Base-by-base conservation (phyloP, 2,113 vertebrate genomes). In the Ivindomyrus marchei region DNA sequence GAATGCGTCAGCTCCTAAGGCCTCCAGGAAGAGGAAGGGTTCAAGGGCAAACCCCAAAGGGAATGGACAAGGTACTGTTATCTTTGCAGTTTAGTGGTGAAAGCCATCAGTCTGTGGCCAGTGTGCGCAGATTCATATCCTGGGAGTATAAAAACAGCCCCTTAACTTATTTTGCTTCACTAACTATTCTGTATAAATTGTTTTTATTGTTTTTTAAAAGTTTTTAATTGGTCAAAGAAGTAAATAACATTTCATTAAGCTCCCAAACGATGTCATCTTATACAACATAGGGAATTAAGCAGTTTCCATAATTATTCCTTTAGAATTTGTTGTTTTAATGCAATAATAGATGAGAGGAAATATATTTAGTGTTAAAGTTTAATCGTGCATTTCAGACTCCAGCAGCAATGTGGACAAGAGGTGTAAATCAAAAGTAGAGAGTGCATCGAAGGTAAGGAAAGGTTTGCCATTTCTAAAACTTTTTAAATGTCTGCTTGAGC, bases 11-110 rank as follows among this genome's bases (percentile, higher is more conserved):
- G 93, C 93, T 90, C 87, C 93, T 74, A 95, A 94, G 36, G 90
- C 94, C 80, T 92, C 94, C 24, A 93, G 94, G 58, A 96, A 95
- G 90, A 95, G 94, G 89, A 96, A 93, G 52, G 92, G 93, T 10
- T 89, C 89, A n/a, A 95, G 93, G 90, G 93, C 94, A 9, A 95
- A 94, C 58, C 88, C 91, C 39, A 95, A 92, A 94, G 94, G 94
- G 88, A 62, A 86, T 11, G 85, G 62, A 53, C 27, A 91, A 91
- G 92, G 91, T 92, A 56, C 36, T 10, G 1, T 3, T 80, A 49
- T 87, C 31, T 85, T 47, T 85, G 45, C 39, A 31, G 70, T 36
- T 77, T 77, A 17, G 24, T 46, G 19, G 19, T 84, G 77, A 8
- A 46, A 84, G 19, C 3, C 15, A 17, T 19, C 19, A 21, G 42